Conservation (phyloP, 2,113 vertebrate genomes). For the Salminus brasiliensis region DNA sequence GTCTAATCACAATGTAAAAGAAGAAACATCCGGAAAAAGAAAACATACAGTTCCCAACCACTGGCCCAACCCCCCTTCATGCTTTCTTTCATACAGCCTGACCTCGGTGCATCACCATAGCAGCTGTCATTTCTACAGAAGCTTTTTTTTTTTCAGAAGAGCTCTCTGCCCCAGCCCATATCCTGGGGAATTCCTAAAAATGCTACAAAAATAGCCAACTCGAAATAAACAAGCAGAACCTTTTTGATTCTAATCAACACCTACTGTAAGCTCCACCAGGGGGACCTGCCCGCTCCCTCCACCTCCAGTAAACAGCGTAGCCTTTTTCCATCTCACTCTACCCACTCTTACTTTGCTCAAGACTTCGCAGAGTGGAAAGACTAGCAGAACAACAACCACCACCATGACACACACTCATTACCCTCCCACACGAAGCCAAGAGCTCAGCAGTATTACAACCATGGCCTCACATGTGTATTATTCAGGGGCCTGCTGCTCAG, state of each 20-base stretch:
- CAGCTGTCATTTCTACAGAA: not conserved
- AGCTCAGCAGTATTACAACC: not conserved
- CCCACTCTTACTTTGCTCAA: slow-evolving; percentile 4
- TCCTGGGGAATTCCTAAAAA: slow-evolving; percentile 25
- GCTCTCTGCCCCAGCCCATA: not conserved
- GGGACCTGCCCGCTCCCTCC: not conserved
- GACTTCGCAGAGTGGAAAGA: not conserved
- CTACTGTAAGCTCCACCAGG: not conserved
- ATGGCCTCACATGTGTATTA: not conserved
- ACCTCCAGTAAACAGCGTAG: not conserved
- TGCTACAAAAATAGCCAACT: slow-evolving; percentile 6
- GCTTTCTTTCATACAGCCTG: too few relatives aligned
- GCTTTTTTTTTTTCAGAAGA: not conserved
- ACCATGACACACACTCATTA: not conserved
- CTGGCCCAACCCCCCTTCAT: too few relatives aligned
- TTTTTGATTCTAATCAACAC: not conserved
- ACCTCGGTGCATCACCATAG: not conserved
- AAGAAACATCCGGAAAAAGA: too few relatives aligned
- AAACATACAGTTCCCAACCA: too few relatives aligned
- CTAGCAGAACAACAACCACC: not conserved
- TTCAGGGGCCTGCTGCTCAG: not conserved
- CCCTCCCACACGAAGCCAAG: not conserved
- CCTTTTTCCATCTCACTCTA: slow-evolving; percentile 17
- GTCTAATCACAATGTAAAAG: too few relatives aligned
- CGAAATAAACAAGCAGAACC: slow-evolving; percentile 7